phyloP scores from a whole-genome alignment of 1,140 invertebrate species.

The Drosophila sturtevanti region DNA sequence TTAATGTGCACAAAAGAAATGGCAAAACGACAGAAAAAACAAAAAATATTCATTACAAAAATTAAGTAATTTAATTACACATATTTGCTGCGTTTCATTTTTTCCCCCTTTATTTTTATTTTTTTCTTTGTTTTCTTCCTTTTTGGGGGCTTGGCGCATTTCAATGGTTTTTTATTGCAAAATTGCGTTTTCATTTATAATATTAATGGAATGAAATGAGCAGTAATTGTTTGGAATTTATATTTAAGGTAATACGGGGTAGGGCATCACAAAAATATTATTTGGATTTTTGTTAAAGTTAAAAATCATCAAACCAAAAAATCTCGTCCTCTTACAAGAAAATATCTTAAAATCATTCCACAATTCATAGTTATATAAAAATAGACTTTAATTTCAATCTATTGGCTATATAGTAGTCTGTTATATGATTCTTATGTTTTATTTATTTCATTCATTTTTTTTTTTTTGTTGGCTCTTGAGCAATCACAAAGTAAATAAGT shows the following conservation, averaged over 20 bases:
- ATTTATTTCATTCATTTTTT: neutral
- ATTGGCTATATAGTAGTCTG: neutral
- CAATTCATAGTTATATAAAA: no score
- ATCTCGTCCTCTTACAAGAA: no score
- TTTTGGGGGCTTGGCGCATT: constrained; percentile 46
- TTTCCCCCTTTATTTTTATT: neutral
- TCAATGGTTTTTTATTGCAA: constrained; percentile 77
- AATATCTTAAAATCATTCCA: no score
- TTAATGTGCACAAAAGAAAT: constrained; percentile 53
- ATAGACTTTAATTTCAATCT: neutral
- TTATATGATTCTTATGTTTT: neutral
- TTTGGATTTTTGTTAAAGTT: neutral
- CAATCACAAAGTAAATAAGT: constrained; percentile 10
- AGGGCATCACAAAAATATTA: neutral
- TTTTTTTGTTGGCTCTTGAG: no score
- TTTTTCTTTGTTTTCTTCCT: constrained; percentile 18
- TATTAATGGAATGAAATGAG: constrained; percentile 26
- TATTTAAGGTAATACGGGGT: neutral
- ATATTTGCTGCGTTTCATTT: constrained; percentile 51
- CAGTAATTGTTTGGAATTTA: neutral
- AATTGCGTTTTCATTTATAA: constrained; percentile 74
- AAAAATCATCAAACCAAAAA: neutral
- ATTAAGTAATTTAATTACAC: constrained; percentile 57
- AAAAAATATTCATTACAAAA: constrained; percentile 51
- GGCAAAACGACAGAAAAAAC: constrained; percentile 2